Conservation (phyloP, 2,888 invertebrate genomes). For the Drosophila engyochracea region DNA sequence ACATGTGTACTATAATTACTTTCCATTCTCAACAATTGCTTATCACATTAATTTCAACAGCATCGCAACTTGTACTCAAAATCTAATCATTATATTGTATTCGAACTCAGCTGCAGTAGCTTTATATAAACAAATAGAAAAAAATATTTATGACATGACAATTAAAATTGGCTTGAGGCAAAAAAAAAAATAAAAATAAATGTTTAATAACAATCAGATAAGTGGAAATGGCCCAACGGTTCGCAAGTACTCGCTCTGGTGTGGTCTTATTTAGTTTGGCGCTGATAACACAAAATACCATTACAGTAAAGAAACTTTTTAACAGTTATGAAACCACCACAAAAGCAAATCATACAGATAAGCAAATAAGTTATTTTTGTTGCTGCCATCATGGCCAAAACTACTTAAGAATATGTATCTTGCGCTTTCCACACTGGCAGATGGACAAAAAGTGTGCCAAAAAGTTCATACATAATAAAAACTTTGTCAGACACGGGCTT, state of each 20-base stretch:
- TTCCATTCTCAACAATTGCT: constrained; percentile 11
- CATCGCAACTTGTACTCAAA: constrained; percentile 12
- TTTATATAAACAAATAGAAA: neutral
- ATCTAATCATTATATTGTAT: constrained; percentile 26
- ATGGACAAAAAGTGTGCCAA: constrained; percentile 43
- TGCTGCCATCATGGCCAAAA: constrained; percentile 6
- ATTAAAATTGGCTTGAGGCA: constrained; percentile 13
- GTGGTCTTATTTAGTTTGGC: neutral
- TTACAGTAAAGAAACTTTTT: constrained; percentile 34
- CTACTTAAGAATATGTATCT: constrained; percentile 10
- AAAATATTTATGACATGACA: constrained; percentile 13
- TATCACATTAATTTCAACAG: constrained; percentile 30
- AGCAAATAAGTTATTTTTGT: constrained; percentile 21
- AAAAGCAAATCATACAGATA: constrained; percentile 50
- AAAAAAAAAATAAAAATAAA: neutral
- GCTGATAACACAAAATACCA: constrained; percentile 57
- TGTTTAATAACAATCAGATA: constrained; percentile 15
- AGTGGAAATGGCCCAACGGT: constrained; percentile 28
- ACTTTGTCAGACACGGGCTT: constrained; percentile 12
- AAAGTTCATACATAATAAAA: constrained; percentile 26
- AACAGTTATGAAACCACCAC: constrained; percentile 27
- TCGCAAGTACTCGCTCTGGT: neutral
- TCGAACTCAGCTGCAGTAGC: constrained; percentile 8
- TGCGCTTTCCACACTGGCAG: constrained; percentile 1
- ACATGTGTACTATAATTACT: neutral